Evolutionary conservation across 2,888 invertebrate genomes (phyloP), one percentile per base, ranked within the genome.

Genomic region (Heliconius cydno): DNA sequence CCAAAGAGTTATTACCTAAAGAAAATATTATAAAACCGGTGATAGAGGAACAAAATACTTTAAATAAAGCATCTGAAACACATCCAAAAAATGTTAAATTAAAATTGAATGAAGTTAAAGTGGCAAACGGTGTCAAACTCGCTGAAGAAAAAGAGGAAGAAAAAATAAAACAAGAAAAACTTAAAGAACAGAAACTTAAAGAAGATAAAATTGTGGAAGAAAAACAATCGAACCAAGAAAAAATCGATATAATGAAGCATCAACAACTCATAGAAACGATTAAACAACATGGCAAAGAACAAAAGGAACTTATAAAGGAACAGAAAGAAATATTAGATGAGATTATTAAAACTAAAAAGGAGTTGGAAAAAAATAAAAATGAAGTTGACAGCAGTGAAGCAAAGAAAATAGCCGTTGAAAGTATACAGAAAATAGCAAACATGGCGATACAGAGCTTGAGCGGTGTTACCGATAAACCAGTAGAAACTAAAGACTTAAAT

Each of bases 231-330:
- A 86, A 80, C 75, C 85, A 89, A 90, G 87, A 89, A 34, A 89
- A 90, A 85, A 86, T 86, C 77, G 91, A 92, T 60, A 90, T 90
- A 68, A 86, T 92, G 0, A 94, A 95, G 85, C 92, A 95, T 86
- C 90, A 94, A 83, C 92, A 96, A 84, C 87, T 97, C 15, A 92
- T 96, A 57, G 96, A 96, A 87, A 96, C 96, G 28, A 93, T 97
- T 30, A 96, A 97, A 89, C 96, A 96, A 86, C 96, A 97, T 83
- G 96, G 96, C 79, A 95, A 96, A 87, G 96, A 96, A 86, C 96
- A 97, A 86, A 95, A 96, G 85, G 96, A 97, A 88, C 90, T 97
- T 81, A 94, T 97, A 57, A 95, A 96, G 84, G 96, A 97, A 86
- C 96, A 97, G 85, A 96, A 96, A 84, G 95, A 96, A 86, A 94